Evolutionary conservation across 2,797 vertebrate genomes (phyloP), one percentile per base, ranked within the genome.

Genomic region (Sebastes minor): DNA sequence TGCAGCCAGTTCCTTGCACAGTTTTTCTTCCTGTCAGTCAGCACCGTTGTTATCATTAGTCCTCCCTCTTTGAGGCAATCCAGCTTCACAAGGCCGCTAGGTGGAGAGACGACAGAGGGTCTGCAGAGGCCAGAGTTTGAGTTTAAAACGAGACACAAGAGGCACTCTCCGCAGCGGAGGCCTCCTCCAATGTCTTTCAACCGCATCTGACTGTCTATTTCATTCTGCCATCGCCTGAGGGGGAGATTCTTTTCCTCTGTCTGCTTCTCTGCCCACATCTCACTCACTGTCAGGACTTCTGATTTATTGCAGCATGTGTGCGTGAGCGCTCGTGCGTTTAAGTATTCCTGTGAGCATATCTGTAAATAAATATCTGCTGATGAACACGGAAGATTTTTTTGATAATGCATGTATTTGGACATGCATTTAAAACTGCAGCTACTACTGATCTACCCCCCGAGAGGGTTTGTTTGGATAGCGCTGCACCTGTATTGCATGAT

Each of bases 181-280:
- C 73, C 73, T 88, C 64, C 57, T 80, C 77, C 83, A 67, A 28
- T 86, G 74, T 88, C 57, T 90, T 86, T 86, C 68, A 77, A 59
- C 83, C 8, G 30, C 68, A 77, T 89, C 89, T 76, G 83, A 86
- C 75, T 70, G 67, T 76, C 49, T 86, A 11, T 89, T 89, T 91
- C 53, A 75, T 86, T 76, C 73, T 76, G 69, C 74, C 82, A 16
- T 62, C 33, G 86, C 84, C 85, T 71, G 49, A 18, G 55, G 65
- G 81, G 23, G 63, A 38, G 62, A 59, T 53, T 76, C n/a, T 74
- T 76, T 67, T 75, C n/a, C 67, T 76, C 71, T 64, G 64, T 82
- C 68, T 73, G 71, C 70, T 71, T 78, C 67, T 61, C 77, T 77
- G 73, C 56, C 56, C 5, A 63, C 22, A 52, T 80, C 75, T 87